phyloP scores from a whole-genome alignment of 2,888 invertebrate genomes.

The Agrotis clavis region DNA sequence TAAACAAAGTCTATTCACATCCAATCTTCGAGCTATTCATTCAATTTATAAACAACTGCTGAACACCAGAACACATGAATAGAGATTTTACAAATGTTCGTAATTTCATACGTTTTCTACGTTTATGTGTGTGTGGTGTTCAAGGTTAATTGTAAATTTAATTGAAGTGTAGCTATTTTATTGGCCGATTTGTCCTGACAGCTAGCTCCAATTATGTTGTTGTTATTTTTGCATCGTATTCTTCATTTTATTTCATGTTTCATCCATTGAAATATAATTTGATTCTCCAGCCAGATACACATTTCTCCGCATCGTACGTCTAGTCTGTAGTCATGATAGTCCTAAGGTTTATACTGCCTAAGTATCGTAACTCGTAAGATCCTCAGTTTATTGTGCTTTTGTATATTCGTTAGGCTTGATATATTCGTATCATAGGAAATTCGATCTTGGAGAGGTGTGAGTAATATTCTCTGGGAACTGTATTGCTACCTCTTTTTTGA shows the following conservation, averaged over 20 bases:
- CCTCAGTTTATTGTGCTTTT: background rate
- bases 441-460: background rate
- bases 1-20: conserved; percentile 20
- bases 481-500: background rate
- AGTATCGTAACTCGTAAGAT: background rate
- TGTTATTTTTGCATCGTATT: conserved; percentile 8
- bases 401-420: too few species aligned
- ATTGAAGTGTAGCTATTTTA: conserved; percentile 45
- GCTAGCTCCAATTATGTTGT: conserved; percentile 2
- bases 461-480: background rate
- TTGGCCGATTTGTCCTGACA: conserved; percentile 34
- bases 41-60: conserved; percentile 42
- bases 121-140: conserved; percentile 10
- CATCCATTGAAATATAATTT: too few species aligned
- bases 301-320: background rate
- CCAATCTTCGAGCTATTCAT: conserved; percentile 16
- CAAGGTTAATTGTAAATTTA: conserved; percentile 40
- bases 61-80: conserved; percentile 16
- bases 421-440: too few species aligned
- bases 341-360: too few species aligned
- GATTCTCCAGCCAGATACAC: background rate
- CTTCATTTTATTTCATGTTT: conserved; percentile 9
- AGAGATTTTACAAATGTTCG: conserved; percentile 35
- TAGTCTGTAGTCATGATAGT: too few species aligned
- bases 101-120: conserved; percentile 26